Evolutionary conservation across 2,888 invertebrate genomes (phyloP), one percentile per base, ranked within the genome.

Genomic region (Diaperis boleti): DNA sequence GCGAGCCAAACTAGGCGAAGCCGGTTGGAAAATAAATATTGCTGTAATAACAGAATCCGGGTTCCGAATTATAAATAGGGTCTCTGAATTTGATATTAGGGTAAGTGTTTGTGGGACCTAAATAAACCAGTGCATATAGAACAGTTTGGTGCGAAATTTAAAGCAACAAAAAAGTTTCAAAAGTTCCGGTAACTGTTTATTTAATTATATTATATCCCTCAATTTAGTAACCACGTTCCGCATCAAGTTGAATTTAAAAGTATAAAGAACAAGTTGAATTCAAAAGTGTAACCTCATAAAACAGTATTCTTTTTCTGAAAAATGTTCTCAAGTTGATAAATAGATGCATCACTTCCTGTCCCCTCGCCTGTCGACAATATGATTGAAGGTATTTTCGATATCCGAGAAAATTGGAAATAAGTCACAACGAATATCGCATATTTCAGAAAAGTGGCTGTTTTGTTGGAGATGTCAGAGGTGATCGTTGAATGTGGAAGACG

Each of bases 331-430:
- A 17, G 3, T 35, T 54, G 26, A 37, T 29, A 61, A 61, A 44
- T 52, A 54, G 31, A 52, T 61, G 41, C 49, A 37, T 62, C 31
- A 39, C 42, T 49, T 49, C 18, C 22, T 6, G 37, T 8, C 42
- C 22, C 14, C 39, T 37, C 37, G n/a, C n/a, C n/a, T n/a, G n/a
- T n/a, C n/a, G n/a, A n/a, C 49, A 37, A 59, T 52, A 59, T 59
- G 59, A 59, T 59, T 52, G 59, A 59, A 42, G 59, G 35, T 52
- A 31, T 50, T 50, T 52, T 14, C 41, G 59, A 59, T 59, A 44
- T 33, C 52, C 14, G 41, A 10, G 52, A 59, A 59, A 52, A 59
- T 50, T 59, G 42, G 59, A 42, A 52, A 50, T 59, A 52, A 52
- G 52, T 59, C 50, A 52, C 42, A 11, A 26, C 26, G 26, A 26